These are phyloP conservation scores for Bolinopsis microptera DNA, from an alignment of 37 sponge, comb jelly and placozoan genomes.

Conservation along the genomic window DNA sequence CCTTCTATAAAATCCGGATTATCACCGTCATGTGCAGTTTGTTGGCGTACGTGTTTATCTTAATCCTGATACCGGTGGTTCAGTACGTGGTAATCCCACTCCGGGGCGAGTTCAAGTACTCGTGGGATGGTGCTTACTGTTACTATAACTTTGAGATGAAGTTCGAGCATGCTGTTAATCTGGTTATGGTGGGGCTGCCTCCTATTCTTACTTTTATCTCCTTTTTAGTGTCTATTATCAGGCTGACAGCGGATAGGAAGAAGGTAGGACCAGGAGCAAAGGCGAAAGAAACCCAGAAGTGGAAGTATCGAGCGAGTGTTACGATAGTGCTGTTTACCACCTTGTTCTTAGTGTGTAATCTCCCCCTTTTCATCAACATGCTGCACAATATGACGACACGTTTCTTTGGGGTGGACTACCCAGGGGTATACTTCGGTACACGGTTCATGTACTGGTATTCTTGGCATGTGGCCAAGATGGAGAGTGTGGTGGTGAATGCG, in stretches of 20 bases:
- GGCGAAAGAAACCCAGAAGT: background rate
- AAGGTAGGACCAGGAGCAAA: background rate
- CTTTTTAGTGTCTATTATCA: background rate
- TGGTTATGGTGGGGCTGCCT: background rate
- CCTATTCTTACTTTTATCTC: slow-evolving; percentile 20
- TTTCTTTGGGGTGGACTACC: slow-evolving; percentile 28
- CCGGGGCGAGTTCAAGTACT: slow-evolving; percentile 22
- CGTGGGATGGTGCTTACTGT: slow-evolving; percentile 55
- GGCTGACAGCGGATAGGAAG: background rate
- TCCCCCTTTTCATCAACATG: slow-evolving; percentile 41
- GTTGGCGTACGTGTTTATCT: background rate
- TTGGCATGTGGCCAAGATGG: slow-evolving; percentile 64
- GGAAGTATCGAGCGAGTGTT: slow-evolving; percentile 24
- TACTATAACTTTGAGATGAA: slow-evolving; percentile 48
- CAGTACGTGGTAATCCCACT: background rate
- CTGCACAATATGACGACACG: slow-evolving; percentile 36
- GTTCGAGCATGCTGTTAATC: slow-evolving; percentile 26
- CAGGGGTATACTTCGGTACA: slow-evolving; percentile 23
- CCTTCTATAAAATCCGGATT: slow-evolving; percentile 13
- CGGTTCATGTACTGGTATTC: slow-evolving; percentile 56
- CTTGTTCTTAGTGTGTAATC: slow-evolving; percentile 22
- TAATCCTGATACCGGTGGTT: background rate
- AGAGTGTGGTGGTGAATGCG: slow-evolving; percentile 47
- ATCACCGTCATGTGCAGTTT: background rate
- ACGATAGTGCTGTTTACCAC: slow-evolving; percentile 47